Percentiles rank a stretch among this genome's conserved stretches.
These are phyloP conservation scores for Xenentodon cancila DNA, from an alignment of 2,797 vertebrate species.

Conservation along the genomic window DNA sequence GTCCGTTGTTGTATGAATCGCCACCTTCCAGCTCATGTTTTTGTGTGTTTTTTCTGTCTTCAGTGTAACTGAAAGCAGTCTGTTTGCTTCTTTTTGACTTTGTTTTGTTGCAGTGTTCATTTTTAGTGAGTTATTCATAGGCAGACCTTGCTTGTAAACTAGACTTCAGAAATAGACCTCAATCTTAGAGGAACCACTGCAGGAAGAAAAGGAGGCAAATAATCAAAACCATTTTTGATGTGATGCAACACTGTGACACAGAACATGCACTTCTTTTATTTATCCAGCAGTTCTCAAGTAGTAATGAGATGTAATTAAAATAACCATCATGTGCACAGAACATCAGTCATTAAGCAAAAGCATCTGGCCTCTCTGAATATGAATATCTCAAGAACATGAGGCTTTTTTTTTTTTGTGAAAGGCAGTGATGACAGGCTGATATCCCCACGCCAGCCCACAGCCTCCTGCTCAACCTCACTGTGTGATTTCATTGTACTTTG, in stretches of 20 bases:
- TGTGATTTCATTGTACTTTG: too few relatives aligned
- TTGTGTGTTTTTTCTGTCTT: too few relatives aligned
- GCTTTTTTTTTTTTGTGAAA: too few relatives aligned
- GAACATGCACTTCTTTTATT: background rate
- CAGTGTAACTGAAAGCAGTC: too few relatives aligned
- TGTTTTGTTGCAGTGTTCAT: slow-evolving; percentile 26
- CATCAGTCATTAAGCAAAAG: too few relatives aligned
- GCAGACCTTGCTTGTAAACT: slow-evolving; percentile 25
- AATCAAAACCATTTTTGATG: slow-evolving; percentile 37
- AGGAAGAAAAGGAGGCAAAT: slow-evolving; percentile 17
- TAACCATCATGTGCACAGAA: background rate
- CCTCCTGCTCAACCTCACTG: too few relatives aligned
- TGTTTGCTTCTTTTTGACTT: slow-evolving; percentile 1
- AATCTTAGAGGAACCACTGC: slow-evolving; percentile 17
- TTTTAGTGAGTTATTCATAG: slow-evolving; percentile 57
- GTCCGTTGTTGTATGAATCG: too few relatives aligned
- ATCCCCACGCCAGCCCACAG: too few relatives aligned
- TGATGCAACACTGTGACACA: slow-evolving; percentile 46
- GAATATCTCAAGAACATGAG: too few relatives aligned
- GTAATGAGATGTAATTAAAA: slow-evolving; percentile 1
- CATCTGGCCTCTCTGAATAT: too few relatives aligned
- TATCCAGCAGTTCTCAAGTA: background rate
- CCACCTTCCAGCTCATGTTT: too few relatives aligned
- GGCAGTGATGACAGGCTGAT: too few relatives aligned
- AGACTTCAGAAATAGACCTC: slow-evolving; percentile 23